phyloP scores from a whole-genome alignment of 2,113 vertebrate genomes.

The Cnemophilus loriae region DNA sequence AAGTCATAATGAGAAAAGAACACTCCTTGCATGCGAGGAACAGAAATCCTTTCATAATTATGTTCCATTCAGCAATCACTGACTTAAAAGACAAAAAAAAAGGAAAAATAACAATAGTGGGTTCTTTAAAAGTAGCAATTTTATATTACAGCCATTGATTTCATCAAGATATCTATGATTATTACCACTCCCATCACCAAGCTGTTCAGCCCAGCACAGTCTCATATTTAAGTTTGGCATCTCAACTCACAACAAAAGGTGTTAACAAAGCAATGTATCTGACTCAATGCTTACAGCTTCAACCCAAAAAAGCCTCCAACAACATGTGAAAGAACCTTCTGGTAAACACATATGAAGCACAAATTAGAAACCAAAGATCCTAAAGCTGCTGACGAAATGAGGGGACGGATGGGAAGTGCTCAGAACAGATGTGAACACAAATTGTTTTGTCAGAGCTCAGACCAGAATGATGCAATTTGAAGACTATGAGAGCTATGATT shows the following conservation, averaged over 20 bases:
- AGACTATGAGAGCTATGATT: neutral
- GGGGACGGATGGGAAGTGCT: neutral
- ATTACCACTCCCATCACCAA: slow-evolving; percentile 65
- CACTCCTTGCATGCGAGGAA: slow-evolving; percentile 75
- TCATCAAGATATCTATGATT: slow-evolving; percentile 67
- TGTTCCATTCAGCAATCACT: slow-evolving; percentile 75
- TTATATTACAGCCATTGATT: slow-evolving; percentile 75
- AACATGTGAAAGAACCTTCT: neutral
- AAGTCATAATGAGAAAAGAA: slow-evolving; percentile 80
- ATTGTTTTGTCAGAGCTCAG: neutral
- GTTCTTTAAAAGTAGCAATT: slow-evolving; percentile 68
- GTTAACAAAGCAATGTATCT: neutral
- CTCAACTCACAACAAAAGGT: slow-evolving; percentile 46
- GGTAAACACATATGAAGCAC: neutral
- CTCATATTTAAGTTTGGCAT: slow-evolving; percentile 60
- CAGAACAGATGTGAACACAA: neutral
- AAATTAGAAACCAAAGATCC: neutral
- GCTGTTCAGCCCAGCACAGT: slow-evolving; percentile 52
- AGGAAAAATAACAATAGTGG: slow-evolving; percentile 64
- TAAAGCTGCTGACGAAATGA: neutral
- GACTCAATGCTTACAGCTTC: neutral
- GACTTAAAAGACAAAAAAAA: slow-evolving; percentile 69
- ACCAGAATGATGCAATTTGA: neutral
- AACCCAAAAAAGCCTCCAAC: neutral
- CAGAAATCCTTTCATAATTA: slow-evolving; percentile 82